phyloP scores from a whole-genome alignment of 2,888 invertebrate genomes.

The Gisinianus flammeolus region DNA sequence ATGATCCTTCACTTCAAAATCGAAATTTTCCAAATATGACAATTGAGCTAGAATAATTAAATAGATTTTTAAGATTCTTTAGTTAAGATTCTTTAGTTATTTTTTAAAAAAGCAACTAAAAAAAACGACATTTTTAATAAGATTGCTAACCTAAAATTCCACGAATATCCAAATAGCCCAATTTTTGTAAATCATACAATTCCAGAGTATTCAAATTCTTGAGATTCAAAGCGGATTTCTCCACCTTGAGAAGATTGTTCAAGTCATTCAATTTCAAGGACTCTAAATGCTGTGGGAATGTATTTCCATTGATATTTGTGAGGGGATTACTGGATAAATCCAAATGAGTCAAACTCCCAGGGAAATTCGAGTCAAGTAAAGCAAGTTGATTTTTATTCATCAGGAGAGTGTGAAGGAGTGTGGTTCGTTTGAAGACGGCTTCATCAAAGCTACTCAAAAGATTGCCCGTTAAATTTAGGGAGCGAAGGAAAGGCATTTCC shows the following conservation, averaged over 20 bases:
- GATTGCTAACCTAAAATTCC: too few species aligned
- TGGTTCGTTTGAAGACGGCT: slow-evolving; percentile 77
- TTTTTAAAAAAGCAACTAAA: too few species aligned
- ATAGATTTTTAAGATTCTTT: too few species aligned
- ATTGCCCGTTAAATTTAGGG: slow-evolving; percentile 79
- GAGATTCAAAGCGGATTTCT: slow-evolving; percentile 80
- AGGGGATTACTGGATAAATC: slow-evolving; percentile 88
- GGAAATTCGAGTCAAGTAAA: slow-evolving; percentile 70
- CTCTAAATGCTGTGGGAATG: slow-evolving; percentile 70
- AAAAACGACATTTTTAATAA: too few species aligned
- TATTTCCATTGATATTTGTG: slow-evolving; percentile 74
- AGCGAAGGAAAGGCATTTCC: slow-evolving; percentile 83
- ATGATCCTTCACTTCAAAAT: slow-evolving; percentile 85
- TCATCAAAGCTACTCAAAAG: slow-evolving; percentile 71
- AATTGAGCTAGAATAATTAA: too few species aligned
- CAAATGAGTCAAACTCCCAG: slow-evolving; percentile 73
- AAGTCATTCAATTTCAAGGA: slow-evolving; percentile 72
- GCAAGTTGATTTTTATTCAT: slow-evolving; percentile 72
- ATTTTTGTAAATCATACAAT: slow-evolving; percentile 76
- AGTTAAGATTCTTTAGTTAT: too few species aligned
- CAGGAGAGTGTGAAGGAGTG: slow-evolving; percentile 77
- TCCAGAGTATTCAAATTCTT: slow-evolving; percentile 73
- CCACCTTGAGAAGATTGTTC: slow-evolving; percentile 75
- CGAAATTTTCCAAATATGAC: slow-evolving; percentile 75
- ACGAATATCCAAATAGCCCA: slow-evolving; percentile 77